Evolutionary conservation across 2,888 invertebrate species (phyloP).

Genomic region (Eupithecia subumbrata): DNA sequence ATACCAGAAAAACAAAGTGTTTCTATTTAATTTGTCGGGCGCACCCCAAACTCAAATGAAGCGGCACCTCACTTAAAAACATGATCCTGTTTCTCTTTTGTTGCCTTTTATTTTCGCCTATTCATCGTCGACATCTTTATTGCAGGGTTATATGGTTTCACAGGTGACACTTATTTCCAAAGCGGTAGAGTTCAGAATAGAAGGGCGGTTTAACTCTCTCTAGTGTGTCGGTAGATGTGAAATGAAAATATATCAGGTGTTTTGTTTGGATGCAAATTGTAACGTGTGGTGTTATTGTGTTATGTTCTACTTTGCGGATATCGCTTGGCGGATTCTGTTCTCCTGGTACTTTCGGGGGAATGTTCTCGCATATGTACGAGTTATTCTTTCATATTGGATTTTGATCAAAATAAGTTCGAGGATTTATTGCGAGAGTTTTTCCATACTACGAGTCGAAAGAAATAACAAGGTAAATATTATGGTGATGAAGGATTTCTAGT

Average conservation of each 20-base stretch:
- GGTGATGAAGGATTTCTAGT: neutral
- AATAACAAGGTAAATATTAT: neutral
- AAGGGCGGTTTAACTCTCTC: constrained; percentile 8
- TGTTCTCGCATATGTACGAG: constrained; percentile 8
- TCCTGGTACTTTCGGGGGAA: constrained; percentile 18
- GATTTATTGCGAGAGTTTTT: constrained; percentile 11
- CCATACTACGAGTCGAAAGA: neutral
- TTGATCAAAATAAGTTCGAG: neutral
- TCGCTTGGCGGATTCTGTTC: constrained; percentile 14
- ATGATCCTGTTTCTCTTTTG: constrained; percentile 41
- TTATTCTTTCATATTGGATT: constrained; percentile 6
- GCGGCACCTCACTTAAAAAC: constrained; percentile 43
- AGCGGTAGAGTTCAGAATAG: constrained; percentile 28
- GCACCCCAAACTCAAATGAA: constrained; percentile 39
- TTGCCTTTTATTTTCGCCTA: constrained; percentile 43
- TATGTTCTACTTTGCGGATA: constrained; percentile 17
- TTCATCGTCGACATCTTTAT: constrained; percentile 47
- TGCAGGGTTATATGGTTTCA: constrained; percentile 24
- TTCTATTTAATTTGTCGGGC: constrained; percentile 14
- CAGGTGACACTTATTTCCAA: constrained; percentile 20
- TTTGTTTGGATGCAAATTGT: constrained; percentile 40
- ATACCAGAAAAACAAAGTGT: neutral
- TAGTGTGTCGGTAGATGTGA: constrained; percentile 25
- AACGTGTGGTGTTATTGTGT: constrained; percentile 36
- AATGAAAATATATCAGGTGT: constrained; percentile 45